phyloP scores from a whole-genome alignment of 2,113 vertebrate genomes.

The Hypomesus transpacificus region DNA sequence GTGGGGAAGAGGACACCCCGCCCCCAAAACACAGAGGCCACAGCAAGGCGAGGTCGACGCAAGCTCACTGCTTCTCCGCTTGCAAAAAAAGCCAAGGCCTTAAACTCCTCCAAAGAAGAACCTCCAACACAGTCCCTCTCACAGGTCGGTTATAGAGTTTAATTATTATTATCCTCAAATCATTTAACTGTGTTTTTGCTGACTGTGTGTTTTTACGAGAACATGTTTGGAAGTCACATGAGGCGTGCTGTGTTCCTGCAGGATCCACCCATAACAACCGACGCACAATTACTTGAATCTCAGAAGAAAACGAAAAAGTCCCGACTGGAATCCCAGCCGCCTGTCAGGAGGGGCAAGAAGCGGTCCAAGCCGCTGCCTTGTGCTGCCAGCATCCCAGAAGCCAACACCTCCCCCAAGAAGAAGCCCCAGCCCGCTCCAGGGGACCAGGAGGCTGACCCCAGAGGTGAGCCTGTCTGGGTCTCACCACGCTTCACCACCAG shows the following conservation, averaged over 20 bases:
- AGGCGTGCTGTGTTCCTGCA: slow-evolving; percentile 18
- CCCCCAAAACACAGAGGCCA: slow-evolving; percentile 29
- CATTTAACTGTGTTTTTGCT: background rate
- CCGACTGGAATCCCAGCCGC: slow-evolving; percentile 33
- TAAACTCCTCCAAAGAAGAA: slow-evolving; percentile 21
- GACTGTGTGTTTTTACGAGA: background rate
- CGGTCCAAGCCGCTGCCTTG: slow-evolving; percentile 46
- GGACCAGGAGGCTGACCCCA: slow-evolving; percentile 5
- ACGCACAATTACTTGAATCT: slow-evolving; percentile 25
- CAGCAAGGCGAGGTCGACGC: slow-evolving; percentile 8
- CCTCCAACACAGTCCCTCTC: slow-evolving; percentile 22
- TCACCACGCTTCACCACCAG: background rate
- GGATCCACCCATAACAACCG: slow-evolving; percentile 30
- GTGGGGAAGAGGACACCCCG: slow-evolving; percentile 30
- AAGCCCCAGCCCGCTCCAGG: background rate
- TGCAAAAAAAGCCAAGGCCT: slow-evolving; percentile 12
- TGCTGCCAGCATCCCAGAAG: slow-evolving; percentile 11
- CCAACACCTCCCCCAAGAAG: background rate
- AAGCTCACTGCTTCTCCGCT: slow-evolving; percentile 8
- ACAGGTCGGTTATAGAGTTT: slow-evolving; percentile 39
- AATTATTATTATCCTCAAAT: no score
- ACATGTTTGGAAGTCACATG: background rate
- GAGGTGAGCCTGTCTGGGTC: slow-evolving; percentile 11
- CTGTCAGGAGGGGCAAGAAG: slow-evolving; percentile 47
- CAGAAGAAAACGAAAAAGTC: slow-evolving; percentile 53